Conservation (phyloP, 2,888 invertebrate species). For the Eupithecia vulgata region DNA sequence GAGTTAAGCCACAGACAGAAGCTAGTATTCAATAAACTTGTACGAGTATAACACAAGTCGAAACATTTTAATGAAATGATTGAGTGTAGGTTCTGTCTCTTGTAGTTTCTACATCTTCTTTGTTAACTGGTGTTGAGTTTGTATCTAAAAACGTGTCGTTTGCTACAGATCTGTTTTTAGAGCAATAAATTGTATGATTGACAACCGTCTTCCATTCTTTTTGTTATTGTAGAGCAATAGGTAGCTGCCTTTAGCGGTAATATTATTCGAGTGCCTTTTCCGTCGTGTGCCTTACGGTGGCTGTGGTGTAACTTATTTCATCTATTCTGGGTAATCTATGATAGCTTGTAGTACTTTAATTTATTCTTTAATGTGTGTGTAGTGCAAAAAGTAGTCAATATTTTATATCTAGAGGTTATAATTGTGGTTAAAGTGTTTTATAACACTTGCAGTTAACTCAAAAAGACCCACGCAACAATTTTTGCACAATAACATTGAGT, state of each 20-base stretch:
- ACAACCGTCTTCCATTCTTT: constrained; percentile 15
- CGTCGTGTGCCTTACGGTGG: background rate
- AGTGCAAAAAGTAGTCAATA: background rate
- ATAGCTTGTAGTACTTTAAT: background rate
- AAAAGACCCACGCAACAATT: background rate
- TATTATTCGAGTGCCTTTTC: constrained; percentile 6
- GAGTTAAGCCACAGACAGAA: too few species aligned
- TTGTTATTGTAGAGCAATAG: constrained; percentile 16
- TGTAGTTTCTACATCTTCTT: background rate
- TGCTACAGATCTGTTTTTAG: constrained; percentile 20
- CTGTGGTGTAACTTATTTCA: background rate
- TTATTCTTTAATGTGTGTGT: background rate
- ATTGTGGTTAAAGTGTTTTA: too few species aligned
- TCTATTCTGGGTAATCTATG: constrained; percentile 1
- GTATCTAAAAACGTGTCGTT: constrained; percentile 28
- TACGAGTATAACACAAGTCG: background rate
- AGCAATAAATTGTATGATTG: constrained; percentile 31
- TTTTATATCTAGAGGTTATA: too few species aligned
- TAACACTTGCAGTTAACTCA: too few species aligned
- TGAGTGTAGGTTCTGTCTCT: background rate
- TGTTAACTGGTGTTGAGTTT: background rate
- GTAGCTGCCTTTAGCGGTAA: background rate
- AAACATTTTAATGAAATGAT: background rate
- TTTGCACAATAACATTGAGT: background rate
- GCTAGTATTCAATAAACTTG: background rate